These are phyloP conservation scores for Lomographa bimaculata DNA, from an alignment of 2,888 invertebrate genomes.

Conservation along the genomic window DNA sequence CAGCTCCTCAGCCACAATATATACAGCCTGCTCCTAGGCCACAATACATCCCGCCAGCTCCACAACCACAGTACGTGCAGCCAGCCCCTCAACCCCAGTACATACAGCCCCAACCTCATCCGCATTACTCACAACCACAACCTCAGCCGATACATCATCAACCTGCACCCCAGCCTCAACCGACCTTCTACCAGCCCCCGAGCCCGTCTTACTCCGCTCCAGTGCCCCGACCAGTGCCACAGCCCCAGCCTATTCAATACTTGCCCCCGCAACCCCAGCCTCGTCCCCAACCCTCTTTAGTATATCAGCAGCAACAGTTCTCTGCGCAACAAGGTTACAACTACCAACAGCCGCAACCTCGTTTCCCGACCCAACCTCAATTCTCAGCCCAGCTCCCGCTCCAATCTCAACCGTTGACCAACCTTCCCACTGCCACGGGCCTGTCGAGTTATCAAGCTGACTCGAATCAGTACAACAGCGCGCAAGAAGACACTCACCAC, in stretches of 20 bases:
- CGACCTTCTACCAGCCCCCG: constrained; percentile 25
- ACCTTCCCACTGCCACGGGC: constrained; percentile 37
- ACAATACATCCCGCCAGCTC: constrained; percentile 11
- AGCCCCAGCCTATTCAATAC: constrained; percentile 30
- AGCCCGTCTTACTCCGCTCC: no score
- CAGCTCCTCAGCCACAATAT: constrained; percentile 15
- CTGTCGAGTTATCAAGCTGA: constrained; percentile 70
- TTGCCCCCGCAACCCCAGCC: constrained; percentile 35
- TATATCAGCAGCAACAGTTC: constrained; percentile 35
- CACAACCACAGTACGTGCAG: constrained; percentile 12
- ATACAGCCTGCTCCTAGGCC: constrained; percentile 12
- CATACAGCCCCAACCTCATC: constrained; percentile 25
- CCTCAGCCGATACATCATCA: constrained; percentile 20
- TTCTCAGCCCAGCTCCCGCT: constrained; percentile 36
- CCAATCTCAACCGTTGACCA: constrained; percentile 44
- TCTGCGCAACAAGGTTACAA: constrained; percentile 36
- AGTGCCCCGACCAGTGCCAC: constrained; percentile 12
- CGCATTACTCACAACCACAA: constrained; percentile 21
- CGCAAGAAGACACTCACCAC: constrained; percentile 47
- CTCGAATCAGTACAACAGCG: constrained; percentile 57
- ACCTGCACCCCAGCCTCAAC: constrained; percentile 21
- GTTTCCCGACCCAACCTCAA: constrained; percentile 32
- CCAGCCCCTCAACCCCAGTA: constrained; percentile 16
- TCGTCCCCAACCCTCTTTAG: constrained; percentile 29
- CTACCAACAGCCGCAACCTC: constrained; percentile 36